Evolutionary conservation across 2,888 invertebrate genomes (phyloP), one percentile per base, ranked within the genome.

Genomic region (Drosophila meridiana): DNA sequence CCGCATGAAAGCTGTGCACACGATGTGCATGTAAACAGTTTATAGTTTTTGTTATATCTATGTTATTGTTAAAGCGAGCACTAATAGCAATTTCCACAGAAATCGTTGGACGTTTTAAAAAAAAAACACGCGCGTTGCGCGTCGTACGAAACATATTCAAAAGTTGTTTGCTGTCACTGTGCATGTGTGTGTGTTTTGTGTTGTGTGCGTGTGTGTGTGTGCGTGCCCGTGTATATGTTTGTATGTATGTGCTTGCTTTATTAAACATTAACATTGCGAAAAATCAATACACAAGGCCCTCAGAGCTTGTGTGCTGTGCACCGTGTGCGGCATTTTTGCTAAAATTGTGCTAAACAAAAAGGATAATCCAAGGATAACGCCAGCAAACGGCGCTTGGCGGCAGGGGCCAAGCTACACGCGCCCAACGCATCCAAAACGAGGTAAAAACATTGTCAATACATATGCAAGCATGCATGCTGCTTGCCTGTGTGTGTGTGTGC

Each of bases 81-180:
- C 48, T 48, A 34, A 11, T 30, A 34, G 55, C 40, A 48, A 48
- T 55, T 40, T 47, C 30, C 40, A 32, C 8, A 36, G 40, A 26
- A 64, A 55, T 79, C 58, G 61, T 63, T 78, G 58, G 65, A 61
- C 71, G 76, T 78, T 78, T 67, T 34, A 66, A 71, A 62, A 48
- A 45, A 80, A 69, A 82, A 77, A 87, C 77, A 80, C 83, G 80
- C 86, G 82, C 83, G 77, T 69, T 80, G 70, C 81, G 83, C 83
- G 78, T 82, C 74, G 42, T 38, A 58, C 62, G 28, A 64, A 76
- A 64, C 68, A 83, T 85, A 71, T 69, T 78, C 75, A 87, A 82
- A 86, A 78, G 65, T 81, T 72, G 64, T 69, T 69, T 83, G 77
- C 68, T 65, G 40, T 47, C 42, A 57, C 9, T 47, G 32, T 61